phyloP scores from a whole-genome alignment of 2,888 invertebrate species.

The Erebia ligea region DNA sequence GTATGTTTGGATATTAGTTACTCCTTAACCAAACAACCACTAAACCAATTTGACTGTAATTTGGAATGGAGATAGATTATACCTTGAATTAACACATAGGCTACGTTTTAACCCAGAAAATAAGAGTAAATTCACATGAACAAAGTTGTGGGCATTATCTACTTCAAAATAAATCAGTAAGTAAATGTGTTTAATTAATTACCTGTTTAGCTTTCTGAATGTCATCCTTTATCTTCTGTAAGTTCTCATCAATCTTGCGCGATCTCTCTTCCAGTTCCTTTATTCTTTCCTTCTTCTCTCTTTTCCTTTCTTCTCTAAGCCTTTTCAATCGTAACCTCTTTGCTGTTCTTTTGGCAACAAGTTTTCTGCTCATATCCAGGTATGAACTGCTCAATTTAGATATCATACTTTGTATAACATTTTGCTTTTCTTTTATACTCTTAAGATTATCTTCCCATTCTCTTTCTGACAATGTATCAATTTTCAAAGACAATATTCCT shows the following conservation, averaged over 20 bases:
- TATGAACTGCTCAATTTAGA: constrained; percentile 66
- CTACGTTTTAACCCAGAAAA: no score
- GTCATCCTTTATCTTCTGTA: constrained; percentile 85
- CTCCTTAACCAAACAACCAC: no score
- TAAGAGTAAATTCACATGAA: no score
- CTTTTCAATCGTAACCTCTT: constrained; percentile 77
- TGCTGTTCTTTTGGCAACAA: constrained; percentile 70
- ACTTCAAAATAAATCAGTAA: background rate
- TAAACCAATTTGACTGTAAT: no score
- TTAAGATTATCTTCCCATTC: constrained; percentile 82
- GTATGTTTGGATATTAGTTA: no score
- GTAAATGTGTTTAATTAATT: constrained; percentile 24
- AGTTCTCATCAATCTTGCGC: constrained; percentile 86
- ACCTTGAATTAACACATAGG: no score
- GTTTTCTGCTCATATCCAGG: constrained; percentile 65
- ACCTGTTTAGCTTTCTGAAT: constrained; percentile 85
- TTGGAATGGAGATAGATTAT: no score
- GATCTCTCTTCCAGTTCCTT: constrained; percentile 78
- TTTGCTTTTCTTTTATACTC: constrained; percentile 77
- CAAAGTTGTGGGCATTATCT: no score
- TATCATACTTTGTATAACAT: constrained; percentile 66
- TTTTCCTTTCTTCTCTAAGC: constrained; percentile 59
- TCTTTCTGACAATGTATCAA: constrained; percentile 69
- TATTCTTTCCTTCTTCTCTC: constrained; percentile 62
- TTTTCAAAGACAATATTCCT: constrained; percentile 68